Evolutionary conservation across 2,888 invertebrate genomes (phyloP).

Genomic region (Trissonchulus latispiculum): DNA sequence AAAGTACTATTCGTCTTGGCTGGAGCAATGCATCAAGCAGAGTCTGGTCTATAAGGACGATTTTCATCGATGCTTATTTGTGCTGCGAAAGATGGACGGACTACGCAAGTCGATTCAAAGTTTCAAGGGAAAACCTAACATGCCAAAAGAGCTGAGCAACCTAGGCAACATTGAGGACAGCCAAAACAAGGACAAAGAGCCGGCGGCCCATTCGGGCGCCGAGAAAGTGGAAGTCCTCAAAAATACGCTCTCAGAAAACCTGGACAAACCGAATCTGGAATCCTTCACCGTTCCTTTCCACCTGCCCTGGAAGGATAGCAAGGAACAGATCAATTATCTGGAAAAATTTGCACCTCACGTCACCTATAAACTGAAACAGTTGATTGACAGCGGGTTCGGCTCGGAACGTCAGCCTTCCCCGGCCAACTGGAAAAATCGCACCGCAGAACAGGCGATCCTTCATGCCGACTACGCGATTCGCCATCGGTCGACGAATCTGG

Average conservation of each 20-base stretch:
- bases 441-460: not conserved
- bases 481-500: not conserved
- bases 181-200: too few species aligned
- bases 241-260: not conserved
- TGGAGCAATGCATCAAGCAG: not conserved
- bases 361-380: constrained; percentile 22
- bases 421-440: not conserved
- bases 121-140: not conserved
- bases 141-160: not conserved
- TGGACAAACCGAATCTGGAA: constrained; percentile 17
- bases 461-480: constrained; percentile 2
- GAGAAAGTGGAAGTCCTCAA: not conserved
- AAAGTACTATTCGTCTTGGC: constrained; percentile 5
- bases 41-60: not conserved
- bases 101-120: not conserved
- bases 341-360: constrained; percentile 15
- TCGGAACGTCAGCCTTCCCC: not conserved
- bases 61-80: not conserved
- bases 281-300: not conserved
- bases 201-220: too few species aligned
- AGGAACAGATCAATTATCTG: constrained; percentile 14
- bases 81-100: constrained; percentile 18
- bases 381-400: constrained; percentile 10
- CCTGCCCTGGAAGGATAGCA: not conserved
- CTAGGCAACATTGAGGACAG: not conserved